Conservation (phyloP, 2,113 vertebrate genomes). For the Cochlearius cochlearius region DNA sequence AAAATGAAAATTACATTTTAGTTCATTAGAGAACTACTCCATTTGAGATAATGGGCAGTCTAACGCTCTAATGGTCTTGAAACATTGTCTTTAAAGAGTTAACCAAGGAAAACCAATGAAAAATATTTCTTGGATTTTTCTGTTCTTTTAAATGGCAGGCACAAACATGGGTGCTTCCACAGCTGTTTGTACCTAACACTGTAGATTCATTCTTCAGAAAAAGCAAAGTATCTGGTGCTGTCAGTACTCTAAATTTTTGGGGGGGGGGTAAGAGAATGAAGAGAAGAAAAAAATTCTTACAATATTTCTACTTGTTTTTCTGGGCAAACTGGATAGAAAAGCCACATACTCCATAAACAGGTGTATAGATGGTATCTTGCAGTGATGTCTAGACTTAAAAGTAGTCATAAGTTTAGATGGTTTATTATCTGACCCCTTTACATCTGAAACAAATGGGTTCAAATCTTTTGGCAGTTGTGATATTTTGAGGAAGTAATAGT, state of each 20-base stretch:
- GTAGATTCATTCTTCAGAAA: background rate
- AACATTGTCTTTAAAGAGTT: background rate
- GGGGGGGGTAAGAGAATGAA: background rate
- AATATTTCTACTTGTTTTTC: background rate
- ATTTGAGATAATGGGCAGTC: background rate
- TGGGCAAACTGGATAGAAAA: background rate
- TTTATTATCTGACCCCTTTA: background rate
- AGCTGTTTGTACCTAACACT: background rate
- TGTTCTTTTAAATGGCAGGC: background rate
- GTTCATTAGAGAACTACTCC: background rate
- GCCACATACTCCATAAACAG: background rate
- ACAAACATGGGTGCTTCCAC: background rate
- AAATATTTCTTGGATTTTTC: background rate
- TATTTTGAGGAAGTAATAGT: background rate
- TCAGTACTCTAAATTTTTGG: background rate
- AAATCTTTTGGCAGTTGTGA: background rate
- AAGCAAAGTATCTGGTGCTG: background rate
- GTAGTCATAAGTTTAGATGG: background rate
- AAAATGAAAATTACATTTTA: background rate
- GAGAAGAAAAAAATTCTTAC: background rate
- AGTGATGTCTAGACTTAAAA: background rate
- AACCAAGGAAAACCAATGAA: background rate
- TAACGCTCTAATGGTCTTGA: background rate
- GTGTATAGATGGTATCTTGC: background rate
- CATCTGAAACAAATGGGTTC: background rate